phyloP scores from a whole-genome alignment of 53 echinoderm and acorn worm species.

The Luidia sarsii region DNA sequence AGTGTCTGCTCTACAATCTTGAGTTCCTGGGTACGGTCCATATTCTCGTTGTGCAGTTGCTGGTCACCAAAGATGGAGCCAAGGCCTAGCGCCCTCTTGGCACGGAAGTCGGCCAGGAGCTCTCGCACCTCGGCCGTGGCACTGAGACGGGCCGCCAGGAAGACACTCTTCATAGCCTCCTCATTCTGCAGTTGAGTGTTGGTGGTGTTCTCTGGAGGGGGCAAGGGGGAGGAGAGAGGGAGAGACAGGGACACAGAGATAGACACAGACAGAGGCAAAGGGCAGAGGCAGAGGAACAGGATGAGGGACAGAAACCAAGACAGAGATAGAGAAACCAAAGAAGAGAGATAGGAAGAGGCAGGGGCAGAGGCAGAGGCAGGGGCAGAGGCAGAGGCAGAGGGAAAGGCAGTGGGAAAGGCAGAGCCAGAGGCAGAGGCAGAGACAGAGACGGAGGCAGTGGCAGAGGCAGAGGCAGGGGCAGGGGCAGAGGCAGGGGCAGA shows the following conservation, averaged over 20 bases:
- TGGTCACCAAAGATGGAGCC: constrained; percentile 96
- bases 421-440: too few relatives aligned
- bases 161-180: constrained; percentile 81
- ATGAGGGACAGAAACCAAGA: too few relatives aligned
- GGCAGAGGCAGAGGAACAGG: background rate
- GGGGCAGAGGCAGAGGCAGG: too few relatives aligned
- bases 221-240: background rate
- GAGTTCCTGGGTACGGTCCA: constrained; percentile 72
- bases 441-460: too few relatives aligned
- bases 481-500: too few relatives aligned
- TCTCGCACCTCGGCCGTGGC: constrained; percentile 81
- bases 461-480: too few relatives aligned
- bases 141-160: constrained; percentile 54
- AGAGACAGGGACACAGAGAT: too few relatives aligned
- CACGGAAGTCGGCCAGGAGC: constrained; percentile 87
- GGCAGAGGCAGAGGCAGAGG: too few relatives aligned
- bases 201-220: constrained; percentile 55
- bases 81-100: constrained; percentile 80
- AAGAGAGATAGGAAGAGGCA: too few relatives aligned
- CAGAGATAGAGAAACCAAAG: too few relatives aligned
- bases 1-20: constrained; percentile 82
- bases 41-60: constrained; percentile 72
- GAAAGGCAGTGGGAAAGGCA: too few relatives aligned
- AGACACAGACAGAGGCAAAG: too few relatives aligned
- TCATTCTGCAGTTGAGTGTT: constrained; percentile 66